phyloP scores from a whole-genome alignment of 2,888 invertebrate species.

The Drosophila longiperda region DNA sequence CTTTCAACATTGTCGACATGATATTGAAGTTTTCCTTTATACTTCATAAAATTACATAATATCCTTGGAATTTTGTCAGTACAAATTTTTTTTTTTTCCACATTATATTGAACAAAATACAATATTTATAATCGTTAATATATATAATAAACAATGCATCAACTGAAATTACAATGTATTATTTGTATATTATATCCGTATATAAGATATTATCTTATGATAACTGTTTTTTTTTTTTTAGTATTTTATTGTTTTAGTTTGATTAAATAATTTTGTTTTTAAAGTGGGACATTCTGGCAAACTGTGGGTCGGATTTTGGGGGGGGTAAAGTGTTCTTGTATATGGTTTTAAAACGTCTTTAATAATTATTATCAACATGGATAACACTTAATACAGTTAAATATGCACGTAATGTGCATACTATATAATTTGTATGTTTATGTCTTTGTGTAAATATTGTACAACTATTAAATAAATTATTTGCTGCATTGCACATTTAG shows the following conservation, averaged over 20 bases:
- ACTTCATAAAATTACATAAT: constrained; percentile 15
- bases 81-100: constrained; percentile 30
- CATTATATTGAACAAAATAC: constrained; percentile 29
- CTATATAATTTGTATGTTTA: constrained; percentile 28
- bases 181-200: not conserved
- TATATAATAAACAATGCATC: constrained; percentile 14
- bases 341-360: constrained; percentile 56
- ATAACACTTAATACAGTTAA: constrained; percentile 68
- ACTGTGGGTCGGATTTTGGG: constrained; percentile 39
- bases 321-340: constrained; percentile 10
- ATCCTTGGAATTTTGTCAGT: constrained; percentile 28
- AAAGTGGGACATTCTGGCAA: constrained; percentile 22
- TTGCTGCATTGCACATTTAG: constrained; percentile 35
- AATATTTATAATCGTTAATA: constrained; percentile 17
- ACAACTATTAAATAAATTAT: constrained; percentile 20
- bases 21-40: constrained; percentile 23
- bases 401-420: constrained; percentile 32
- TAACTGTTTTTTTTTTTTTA: constrained; percentile 9
- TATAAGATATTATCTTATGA: not conserved
- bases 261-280: constrained; percentile 15
- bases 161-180: constrained; percentile 1
- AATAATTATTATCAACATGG: constrained; percentile 71
- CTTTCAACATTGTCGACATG: constrained; percentile 40
- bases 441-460: constrained; percentile 54
- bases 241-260: constrained; percentile 6